phyloP scores from a whole-genome alignment of 2,888 invertebrate genomes.

The Sericinus montela region DNA sequence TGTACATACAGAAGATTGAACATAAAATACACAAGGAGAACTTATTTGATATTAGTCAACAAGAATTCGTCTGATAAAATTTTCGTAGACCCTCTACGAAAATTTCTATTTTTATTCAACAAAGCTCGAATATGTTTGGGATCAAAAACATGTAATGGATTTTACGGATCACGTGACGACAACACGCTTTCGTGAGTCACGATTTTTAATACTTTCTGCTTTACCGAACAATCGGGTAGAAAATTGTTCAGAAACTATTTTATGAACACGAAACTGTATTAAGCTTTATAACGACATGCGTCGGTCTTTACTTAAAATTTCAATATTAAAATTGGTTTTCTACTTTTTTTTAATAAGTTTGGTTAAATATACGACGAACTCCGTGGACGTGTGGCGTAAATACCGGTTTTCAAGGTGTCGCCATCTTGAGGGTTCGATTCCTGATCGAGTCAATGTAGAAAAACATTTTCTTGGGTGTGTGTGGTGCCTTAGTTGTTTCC shows the following conservation, averaged over 20 bases:
- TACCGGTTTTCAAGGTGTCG: too few species aligned
- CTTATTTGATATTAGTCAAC: too few species aligned
- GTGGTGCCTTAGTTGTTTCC: too few species aligned
- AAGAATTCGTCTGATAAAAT: background rate
- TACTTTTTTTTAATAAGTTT: too few species aligned
- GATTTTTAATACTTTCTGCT: conserved; percentile 33
- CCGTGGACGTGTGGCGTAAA: too few species aligned
- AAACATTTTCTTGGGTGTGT: too few species aligned
- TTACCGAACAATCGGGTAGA: conserved; percentile 27
- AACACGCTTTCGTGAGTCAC: conserved; percentile 24
- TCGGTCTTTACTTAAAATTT: background rate
- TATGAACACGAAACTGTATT: conserved; percentile 26
- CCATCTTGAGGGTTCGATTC: too few species aligned
- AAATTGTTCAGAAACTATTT: conserved; percentile 34
- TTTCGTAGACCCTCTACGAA: background rate
- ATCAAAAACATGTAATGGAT: conserved; percentile 10
- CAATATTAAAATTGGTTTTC: too few species aligned
- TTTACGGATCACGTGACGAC: conserved; percentile 23
- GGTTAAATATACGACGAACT: too few species aligned
- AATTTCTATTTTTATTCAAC: background rate
- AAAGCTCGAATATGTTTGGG: conserved; percentile 1
- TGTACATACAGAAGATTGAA: background rate
- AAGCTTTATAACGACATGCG: conserved; percentile 5
- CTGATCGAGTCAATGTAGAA: too few species aligned
- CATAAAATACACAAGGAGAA: too few species aligned